These are phyloP conservation scores for Yponomeuta sedellus DNA, from an alignment of 2,888 invertebrate genomes.

Conservation along the genomic window DNA sequence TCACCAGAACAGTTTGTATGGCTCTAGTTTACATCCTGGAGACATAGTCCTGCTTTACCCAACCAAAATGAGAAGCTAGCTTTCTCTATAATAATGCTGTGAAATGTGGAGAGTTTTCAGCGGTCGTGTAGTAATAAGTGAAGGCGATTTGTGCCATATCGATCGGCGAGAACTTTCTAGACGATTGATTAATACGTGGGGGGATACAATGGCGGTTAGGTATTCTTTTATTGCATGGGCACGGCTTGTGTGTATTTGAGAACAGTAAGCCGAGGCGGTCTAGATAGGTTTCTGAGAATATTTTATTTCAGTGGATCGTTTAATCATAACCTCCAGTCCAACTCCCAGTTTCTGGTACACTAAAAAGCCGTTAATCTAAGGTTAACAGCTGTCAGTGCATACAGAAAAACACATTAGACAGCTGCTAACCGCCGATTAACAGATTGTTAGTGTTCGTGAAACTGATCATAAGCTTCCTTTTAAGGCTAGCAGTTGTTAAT, in stretches of 20 bases:
- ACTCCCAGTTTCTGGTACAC: no score
- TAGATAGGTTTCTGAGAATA: neutral
- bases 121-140: slow-evolving; percentile 36
- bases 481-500: no score
- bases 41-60: slow-evolving; percentile 52
- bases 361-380: no score
- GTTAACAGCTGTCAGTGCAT: no score
- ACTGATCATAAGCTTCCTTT: no score
- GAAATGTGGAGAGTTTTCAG: slow-evolving; percentile 29
- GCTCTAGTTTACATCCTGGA: slow-evolving; percentile 23
- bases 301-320: no score
- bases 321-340: no score
- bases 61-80: slow-evolving; percentile 39
- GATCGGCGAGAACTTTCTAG: slow-evolving; percentile 67
- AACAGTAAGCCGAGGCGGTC: neutral
- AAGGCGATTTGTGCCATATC: slow-evolving; percentile 53
- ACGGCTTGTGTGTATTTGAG: neutral
- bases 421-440: no score
- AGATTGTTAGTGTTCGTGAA: no score
- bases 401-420: no score
- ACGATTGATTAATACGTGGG: slow-evolving; percentile 60
- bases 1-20: slow-evolving; percentile 28
- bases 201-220: slow-evolving; percentile 22
- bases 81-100: slow-evolving; percentile 26
- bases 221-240: slow-evolving; percentile 5